Evolutionary conservation across 2,113 vertebrate species (phyloP).

Genomic region (Cololabis saira): DNA sequence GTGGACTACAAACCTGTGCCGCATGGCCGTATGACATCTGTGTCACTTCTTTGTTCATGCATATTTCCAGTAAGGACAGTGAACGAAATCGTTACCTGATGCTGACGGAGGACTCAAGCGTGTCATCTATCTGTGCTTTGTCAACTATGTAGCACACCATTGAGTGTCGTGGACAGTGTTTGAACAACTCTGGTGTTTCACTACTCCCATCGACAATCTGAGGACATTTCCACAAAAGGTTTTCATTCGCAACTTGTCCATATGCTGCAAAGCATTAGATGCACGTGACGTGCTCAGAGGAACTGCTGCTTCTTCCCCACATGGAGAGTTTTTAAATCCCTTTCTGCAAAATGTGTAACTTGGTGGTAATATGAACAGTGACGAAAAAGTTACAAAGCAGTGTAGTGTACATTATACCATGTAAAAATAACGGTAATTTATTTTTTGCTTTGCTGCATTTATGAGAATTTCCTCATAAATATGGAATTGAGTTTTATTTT

Average conservation of each 20-base stretch:
- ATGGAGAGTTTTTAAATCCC: conserved; percentile 26
- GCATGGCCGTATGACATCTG: conserved; percentile 22
- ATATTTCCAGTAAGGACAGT: conserved; percentile 42
- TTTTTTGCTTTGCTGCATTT: conserved; percentile 70
- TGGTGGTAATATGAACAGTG: conserved; percentile 35
- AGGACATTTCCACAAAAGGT: conserved; percentile 30
- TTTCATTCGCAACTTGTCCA: conserved; percentile 24
- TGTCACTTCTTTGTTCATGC: conserved; percentile 50
- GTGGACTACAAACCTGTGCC: conserved; percentile 38
- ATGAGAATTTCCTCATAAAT: conserved; percentile 61
- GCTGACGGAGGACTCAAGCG: conserved; percentile 29
- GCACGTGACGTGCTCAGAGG: conserved; percentile 20
- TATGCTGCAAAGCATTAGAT: conserved; percentile 10
- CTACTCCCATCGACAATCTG: conserved; percentile 20
- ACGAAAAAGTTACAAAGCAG: conserved; percentile 48
- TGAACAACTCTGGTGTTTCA: conserved; percentile 35
- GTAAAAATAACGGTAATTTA: conserved; percentile 74
- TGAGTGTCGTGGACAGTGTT: conserved; percentile 35
- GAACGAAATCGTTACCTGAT: conserved; percentile 42
- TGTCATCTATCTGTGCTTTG: conserved; percentile 53
- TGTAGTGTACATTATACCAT: conserved; percentile 63
- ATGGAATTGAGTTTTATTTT: conserved; percentile 71
- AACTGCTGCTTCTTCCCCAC: conserved; percentile 42
- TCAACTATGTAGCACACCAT: conserved; percentile 33
- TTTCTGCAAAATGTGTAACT: conserved; percentile 29